These are phyloP conservation scores for Dicrostonyx torquatus DNA, from an alignment of 2,797 vertebrate species.

Conservation along the genomic window DNA sequence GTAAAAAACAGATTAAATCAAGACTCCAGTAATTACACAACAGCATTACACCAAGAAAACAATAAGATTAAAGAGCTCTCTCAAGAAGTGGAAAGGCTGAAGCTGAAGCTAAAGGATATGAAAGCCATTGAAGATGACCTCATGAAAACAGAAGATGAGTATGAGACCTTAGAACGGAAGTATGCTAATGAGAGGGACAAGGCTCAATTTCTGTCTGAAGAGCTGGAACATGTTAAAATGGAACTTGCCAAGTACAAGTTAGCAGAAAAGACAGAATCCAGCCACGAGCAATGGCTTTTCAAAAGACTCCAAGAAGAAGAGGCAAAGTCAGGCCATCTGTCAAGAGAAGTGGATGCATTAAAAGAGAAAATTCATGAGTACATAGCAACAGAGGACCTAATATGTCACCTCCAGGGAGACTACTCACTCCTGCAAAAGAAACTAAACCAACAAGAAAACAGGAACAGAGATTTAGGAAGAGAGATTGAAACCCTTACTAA, in stretches of 20 bases:
- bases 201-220: conserved; percentile 91
- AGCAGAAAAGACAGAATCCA: conserved; percentile 94
- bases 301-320: conserved; percentile 96
- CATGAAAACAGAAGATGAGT: conserved; percentile 94
- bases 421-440: conserved; percentile 93
- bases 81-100: conserved; percentile 95
- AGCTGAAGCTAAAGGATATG: conserved; percentile 95
- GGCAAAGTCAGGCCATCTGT: conserved; percentile 94
- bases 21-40: conserved; percentile 89
- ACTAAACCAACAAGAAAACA: conserved; percentile 94
- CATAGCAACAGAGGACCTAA: conserved; percentile 94
- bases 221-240: conserved; percentile 92
- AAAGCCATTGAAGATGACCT: conserved; percentile 94
- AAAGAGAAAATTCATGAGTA: conserved; percentile 98
- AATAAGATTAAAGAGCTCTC: conserved; percentile 97
- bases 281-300: conserved; percentile 93
- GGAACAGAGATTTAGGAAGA: conserved; percentile 94
- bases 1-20: conserved; percentile 93
- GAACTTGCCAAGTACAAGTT: conserved; percentile 95
- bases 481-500: conserved; percentile 95
- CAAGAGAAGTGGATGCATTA: conserved; percentile 93
- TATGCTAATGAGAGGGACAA: conserved; percentile 92
- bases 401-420: conserved; percentile 94
- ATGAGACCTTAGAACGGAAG: conserved; percentile 93
- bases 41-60: conserved; percentile 94